phyloP scores from a whole-genome alignment of 1,140 invertebrate species.

The Drosophila punjabiensis region DNA sequence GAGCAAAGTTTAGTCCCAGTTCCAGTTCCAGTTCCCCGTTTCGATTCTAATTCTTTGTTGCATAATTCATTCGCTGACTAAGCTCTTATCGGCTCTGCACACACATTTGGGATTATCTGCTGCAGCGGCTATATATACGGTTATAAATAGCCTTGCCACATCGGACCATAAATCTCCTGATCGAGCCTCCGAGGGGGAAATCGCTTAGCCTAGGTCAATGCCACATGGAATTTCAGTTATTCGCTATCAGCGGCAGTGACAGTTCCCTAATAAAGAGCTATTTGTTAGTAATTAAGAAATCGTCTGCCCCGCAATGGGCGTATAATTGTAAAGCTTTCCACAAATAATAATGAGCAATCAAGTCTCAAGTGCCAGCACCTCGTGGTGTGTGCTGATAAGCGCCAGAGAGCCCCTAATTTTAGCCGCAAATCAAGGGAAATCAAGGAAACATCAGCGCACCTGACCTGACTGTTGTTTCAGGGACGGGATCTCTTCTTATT shows the following conservation, averaged over 20 bases:
- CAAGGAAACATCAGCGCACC: conserved; percentile 9
- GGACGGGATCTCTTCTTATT: not conserved
- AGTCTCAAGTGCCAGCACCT: conserved; percentile 38
- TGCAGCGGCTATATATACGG: conserved; percentile 6
- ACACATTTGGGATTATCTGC: conserved; percentile 30
- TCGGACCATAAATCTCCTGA: conserved; percentile 33
- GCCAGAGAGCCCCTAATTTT: conserved; percentile 3
- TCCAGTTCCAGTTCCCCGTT: conserved; percentile 3
- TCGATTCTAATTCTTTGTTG: conserved; percentile 14
- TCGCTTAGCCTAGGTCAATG: conserved; percentile 40
- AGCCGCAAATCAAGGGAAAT: conserved; percentile 12
- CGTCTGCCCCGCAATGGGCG: conserved; percentile 16
- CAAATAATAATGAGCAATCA: conserved; percentile 42
- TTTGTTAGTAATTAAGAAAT: conserved; percentile 17
- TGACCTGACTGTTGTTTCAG: not conserved
- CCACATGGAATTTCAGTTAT: not conserved
- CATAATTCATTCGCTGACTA: conserved; percentile 44
- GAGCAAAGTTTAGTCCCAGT: conserved; percentile 32
- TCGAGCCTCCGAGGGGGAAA: not conserved
- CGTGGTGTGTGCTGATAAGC: conserved; percentile 31
- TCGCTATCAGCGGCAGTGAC: conserved; percentile 11
- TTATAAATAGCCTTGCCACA: conserved; percentile 22
- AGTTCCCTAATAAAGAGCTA: not conserved
- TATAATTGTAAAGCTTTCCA: conserved; percentile 35
- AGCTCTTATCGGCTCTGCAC: conserved; percentile 21